Evolutionary conservation across 2,888 invertebrate genomes (phyloP).

Genomic region (Stenoptilia bipunctidactyla): DNA sequence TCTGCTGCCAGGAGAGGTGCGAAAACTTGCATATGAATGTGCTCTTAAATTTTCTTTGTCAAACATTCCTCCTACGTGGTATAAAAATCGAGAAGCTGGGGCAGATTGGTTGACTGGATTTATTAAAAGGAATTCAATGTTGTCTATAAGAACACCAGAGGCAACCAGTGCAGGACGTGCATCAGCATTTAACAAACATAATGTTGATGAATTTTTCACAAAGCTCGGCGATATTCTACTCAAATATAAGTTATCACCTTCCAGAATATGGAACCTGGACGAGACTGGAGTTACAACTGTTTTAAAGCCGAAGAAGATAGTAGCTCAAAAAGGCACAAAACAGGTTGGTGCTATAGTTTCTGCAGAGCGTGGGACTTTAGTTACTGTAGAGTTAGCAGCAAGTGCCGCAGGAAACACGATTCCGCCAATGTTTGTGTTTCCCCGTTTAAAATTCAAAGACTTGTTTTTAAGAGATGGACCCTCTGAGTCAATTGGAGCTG

Average conservation of each 20-base stretch:
- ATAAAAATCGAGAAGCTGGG: conserved; percentile 12
- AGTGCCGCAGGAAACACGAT: conserved; percentile 14
- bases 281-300: conserved; percentile 23
- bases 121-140: conserved; percentile 10
- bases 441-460: conserved; percentile 17
- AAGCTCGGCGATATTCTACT: conserved; percentile 12
- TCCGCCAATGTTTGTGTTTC: conserved; percentile 21
- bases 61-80: conserved; percentile 8
- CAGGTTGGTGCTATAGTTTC: conserved; percentile 17
- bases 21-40: conserved; percentile 14
- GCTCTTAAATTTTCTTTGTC: conserved; percentile 10
- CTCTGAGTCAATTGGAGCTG: conserved; percentile 18
- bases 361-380: conserved; percentile 18
- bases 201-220: conserved; percentile 13
- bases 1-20: conserved; percentile 12
- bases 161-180: conserved; percentile 10
- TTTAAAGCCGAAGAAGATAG: conserved; percentile 17
- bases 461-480: conserved; percentile 19
- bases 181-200: conserved; percentile 9
- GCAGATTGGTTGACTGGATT: conserved; percentile 13
- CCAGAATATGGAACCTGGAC: conserved; percentile 20
- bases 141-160: conserved; percentile 10
- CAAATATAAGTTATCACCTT: conserved; percentile 13
- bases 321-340: conserved; percentile 16
- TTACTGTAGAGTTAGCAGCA: conserved; percentile 15